These are phyloP conservation scores for Holacanthus passer DNA, from an alignment of 2,113 vertebrate genomes.

Conservation along the genomic window DNA sequence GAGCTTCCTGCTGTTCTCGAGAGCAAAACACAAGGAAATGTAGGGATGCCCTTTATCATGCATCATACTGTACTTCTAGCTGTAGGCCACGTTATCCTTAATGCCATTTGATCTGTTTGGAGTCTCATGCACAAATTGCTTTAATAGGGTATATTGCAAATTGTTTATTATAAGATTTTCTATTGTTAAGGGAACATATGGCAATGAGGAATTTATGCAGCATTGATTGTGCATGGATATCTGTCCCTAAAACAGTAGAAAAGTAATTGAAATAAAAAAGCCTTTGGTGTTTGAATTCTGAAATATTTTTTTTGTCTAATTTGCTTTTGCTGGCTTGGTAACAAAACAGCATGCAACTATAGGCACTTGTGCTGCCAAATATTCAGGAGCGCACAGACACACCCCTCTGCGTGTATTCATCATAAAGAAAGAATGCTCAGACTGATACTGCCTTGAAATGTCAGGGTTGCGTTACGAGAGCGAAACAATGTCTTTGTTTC, in stretches of 20 bases:
- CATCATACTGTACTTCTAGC: slow-evolving; percentile 15
- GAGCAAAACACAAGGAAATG: slow-evolving; percentile 23
- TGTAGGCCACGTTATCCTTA: slow-evolving; percentile 41
- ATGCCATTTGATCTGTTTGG: slow-evolving; percentile 44
- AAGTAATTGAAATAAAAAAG: neutral
- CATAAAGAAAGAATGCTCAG: slow-evolving; percentile 56
- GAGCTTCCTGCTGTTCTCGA: neutral
- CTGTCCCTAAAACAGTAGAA: neutral
- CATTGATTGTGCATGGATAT: neutral
- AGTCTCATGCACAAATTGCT: slow-evolving; percentile 34
- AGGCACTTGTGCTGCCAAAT: neutral
- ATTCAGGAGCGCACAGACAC: slow-evolving; percentile 26
- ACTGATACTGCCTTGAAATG: slow-evolving; percentile 59
- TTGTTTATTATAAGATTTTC: slow-evolving; percentile 8
- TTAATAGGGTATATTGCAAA: neutral
- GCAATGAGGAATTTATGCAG: neutral
- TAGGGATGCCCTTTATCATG: slow-evolving; percentile 29
- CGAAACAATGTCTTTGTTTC: slow-evolving; percentile 47
- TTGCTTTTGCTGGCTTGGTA: neutral
- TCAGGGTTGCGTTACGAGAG: slow-evolving; percentile 25
- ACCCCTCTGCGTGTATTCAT: slow-evolving; percentile 52
- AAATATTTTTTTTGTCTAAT: neutral
- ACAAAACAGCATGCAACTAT: too few species aligned
- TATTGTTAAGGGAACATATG: neutral
- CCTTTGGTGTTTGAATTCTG: too few species aligned